phyloP scores from a whole-genome alignment of 2,113 vertebrate species.

The Deroptyus accipitrinus region DNA sequence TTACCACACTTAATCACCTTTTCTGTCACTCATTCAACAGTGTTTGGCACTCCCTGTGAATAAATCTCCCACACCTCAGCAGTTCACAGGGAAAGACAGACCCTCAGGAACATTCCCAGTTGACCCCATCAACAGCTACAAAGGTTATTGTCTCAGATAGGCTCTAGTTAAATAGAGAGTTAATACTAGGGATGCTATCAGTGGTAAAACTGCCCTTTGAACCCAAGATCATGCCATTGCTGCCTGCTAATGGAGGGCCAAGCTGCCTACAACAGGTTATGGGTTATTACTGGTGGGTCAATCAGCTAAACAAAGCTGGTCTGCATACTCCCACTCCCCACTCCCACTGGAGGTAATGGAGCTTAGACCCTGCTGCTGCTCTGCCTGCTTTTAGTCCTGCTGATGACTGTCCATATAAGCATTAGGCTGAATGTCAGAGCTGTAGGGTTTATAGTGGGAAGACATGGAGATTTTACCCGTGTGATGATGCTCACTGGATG shows the following conservation, averaged over 20 bases:
- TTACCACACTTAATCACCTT: slow-evolving; percentile 40
- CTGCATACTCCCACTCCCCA: rapidly evolving
- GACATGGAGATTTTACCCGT: background rate
- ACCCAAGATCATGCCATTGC: background rate
- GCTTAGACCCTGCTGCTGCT: background rate
- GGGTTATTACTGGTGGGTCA: rapidly evolving
- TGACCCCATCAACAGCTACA: background rate
- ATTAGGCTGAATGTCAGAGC: background rate
- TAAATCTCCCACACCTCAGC: background rate
- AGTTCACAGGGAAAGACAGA: background rate
- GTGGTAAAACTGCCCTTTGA: background rate
- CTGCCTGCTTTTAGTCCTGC: background rate
- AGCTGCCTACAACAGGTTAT: background rate
- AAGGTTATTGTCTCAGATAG: background rate
- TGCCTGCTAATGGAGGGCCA: background rate
- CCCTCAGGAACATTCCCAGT: background rate
- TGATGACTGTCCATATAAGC: background rate
- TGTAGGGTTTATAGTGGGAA: background rate
- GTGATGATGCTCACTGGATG: background rate
- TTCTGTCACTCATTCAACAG: background rate
- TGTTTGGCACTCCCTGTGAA: background rate
- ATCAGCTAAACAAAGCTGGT: background rate
- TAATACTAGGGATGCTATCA: background rate
- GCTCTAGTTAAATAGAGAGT: background rate
- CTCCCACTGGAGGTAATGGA: background rate